Conservation (phyloP, 35 echinoderm and acorn worm genomes). For the Chiridota heheva region DNA sequence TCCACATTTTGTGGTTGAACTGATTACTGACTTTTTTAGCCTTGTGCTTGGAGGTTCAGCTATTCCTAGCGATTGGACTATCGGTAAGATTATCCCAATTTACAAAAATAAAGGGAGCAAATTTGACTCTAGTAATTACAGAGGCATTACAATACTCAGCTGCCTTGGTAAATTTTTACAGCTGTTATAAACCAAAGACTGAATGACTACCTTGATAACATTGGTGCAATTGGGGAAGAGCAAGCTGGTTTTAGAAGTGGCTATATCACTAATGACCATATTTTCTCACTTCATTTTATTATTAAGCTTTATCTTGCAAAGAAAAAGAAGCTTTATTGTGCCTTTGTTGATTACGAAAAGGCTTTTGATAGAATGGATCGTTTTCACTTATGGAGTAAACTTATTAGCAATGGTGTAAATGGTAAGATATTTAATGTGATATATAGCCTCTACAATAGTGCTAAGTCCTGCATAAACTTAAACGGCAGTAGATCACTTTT, state of each 20-base stretch:
- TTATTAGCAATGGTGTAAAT: conserved; percentile 38
- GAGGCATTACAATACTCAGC: conserved; percentile 6
- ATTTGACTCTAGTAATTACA: neutral
- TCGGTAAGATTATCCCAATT: neutral
- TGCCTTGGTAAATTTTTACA: conserved; percentile 52
- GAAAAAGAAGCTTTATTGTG: conserved; percentile 50
- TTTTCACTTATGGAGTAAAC: conserved; percentile 50
- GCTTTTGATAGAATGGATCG: conserved; percentile 49
- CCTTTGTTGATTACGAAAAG: conserved; percentile 40
- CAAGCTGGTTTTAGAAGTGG: conserved; percentile 50
- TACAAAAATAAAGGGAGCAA: conserved; percentile 5
- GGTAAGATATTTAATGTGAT: conserved; percentile 43
- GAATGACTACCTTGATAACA: conserved; percentile 24
- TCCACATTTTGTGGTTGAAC: neutral
- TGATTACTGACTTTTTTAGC: neutral
- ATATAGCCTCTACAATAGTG: conserved; percentile 39
- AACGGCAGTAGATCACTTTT: neutral
- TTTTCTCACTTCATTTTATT: conserved; percentile 32
- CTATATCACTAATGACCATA: conserved; percentile 51
- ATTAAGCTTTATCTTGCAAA: conserved; percentile 53
- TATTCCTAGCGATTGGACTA: neutral
- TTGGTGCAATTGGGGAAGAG: conserved; percentile 47
- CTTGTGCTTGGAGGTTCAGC: neutral
- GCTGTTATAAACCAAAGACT: conserved; percentile 31
- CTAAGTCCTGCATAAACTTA: conserved; percentile 17